Percentiles rank a stretch among this genome's conserved stretches.
Evolutionary conservation across 2,888 invertebrate species (phyloP).

Genomic region (Drosophila koepferae): DNA sequence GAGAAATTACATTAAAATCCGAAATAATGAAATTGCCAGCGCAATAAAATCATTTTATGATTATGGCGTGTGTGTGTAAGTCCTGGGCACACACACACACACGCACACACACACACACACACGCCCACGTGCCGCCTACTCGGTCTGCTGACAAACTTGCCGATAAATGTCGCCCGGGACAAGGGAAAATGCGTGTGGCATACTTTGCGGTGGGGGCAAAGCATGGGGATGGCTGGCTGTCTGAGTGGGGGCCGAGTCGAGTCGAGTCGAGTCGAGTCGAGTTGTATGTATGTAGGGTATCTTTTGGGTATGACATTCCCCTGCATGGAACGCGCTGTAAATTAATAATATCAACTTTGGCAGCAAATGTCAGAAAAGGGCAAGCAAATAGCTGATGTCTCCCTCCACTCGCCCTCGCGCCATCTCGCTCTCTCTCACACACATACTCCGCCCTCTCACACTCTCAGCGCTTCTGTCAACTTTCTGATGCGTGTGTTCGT

Average conservation of each 20-base stretch:
- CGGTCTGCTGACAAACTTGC: conserved; percentile 40
- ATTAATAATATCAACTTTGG: conserved; percentile 76
- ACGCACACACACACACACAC: conserved; percentile 11
- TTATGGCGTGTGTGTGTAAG: conserved; percentile 50
- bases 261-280: neutral
- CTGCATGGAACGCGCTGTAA: conserved; percentile 58
- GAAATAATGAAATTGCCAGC: conserved; percentile 74
- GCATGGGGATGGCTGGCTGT: too few relatives aligned
- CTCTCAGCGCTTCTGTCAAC: conserved; percentile 5
- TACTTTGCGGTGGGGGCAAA: conserved; percentile 38
- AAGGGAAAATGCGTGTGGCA: conserved; percentile 60
- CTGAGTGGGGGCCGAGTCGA: neutral
- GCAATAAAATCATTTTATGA: conserved; percentile 78
- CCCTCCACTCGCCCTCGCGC: neutral
- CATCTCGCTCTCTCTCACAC: neutral
- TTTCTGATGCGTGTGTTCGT: conserved; percentile 25
- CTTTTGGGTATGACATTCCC: conserved; percentile 30
- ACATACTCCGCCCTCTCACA: neutral
- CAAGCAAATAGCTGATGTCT: conserved; percentile 55
- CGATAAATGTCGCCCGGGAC: conserved; percentile 54
- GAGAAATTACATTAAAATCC: conserved; percentile 75
- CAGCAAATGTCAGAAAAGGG: conserved; percentile 72
- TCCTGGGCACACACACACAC: neutral
- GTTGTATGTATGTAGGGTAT: neutral
- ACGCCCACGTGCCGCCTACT: conserved; percentile 5